Conservation (phyloP, 2,797 vertebrate species). For the Acanthurus tractus region DNA sequence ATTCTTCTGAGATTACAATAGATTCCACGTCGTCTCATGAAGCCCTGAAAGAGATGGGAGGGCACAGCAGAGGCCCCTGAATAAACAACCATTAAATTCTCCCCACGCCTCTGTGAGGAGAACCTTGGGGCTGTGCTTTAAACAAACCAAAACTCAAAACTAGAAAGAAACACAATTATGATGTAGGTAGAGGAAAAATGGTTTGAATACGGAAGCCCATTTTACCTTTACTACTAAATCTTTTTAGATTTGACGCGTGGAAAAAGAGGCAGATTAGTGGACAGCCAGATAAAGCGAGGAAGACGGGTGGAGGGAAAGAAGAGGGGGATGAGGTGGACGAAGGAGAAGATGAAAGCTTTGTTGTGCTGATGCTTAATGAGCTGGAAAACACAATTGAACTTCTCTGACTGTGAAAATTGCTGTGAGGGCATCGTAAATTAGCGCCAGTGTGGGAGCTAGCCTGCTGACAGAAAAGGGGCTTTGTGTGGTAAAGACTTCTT, state of each 20-base stretch:
- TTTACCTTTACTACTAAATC: slow-evolving; percentile 60
- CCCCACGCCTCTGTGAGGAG: slow-evolving; percentile 60
- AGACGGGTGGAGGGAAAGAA: slow-evolving; percentile 68
- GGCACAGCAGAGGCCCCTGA: slow-evolving; percentile 85
- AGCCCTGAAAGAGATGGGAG: slow-evolving; percentile 83
- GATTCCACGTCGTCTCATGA: slow-evolving; percentile 86
- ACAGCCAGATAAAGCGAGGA: slow-evolving; percentile 60
- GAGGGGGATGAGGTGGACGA: slow-evolving; percentile 73
- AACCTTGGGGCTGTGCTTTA: slow-evolving; percentile 42
- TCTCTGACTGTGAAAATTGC: slow-evolving; percentile 90
- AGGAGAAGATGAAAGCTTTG: slow-evolving; percentile 87
- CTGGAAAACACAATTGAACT: slow-evolving; percentile 92
- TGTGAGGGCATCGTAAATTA: slow-evolving; percentile 90
- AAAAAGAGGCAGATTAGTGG: slow-evolving; percentile 54
- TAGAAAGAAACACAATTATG: slow-evolving; percentile 49
- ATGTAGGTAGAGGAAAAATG: slow-evolving; percentile 34
- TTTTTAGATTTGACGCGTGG: slow-evolving; percentile 48
- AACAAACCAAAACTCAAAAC: slow-evolving; percentile 61
- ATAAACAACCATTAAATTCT: slow-evolving; percentile 89
- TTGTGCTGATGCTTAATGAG: slow-evolving; percentile 89
- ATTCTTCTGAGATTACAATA: slow-evolving; percentile 87
- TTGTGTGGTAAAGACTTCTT: slow-evolving; percentile 83
- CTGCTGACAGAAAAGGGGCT: slow-evolving; percentile 86
- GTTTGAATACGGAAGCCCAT: slow-evolving; percentile 51
- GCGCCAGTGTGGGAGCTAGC: slow-evolving; percentile 87